Percentiles rank a stretch among this genome's conserved stretches.
These are phyloP conservation scores for Chelonus formosanus DNA, from an alignment of 2,888 invertebrate species.

Conservation along the genomic window DNA sequence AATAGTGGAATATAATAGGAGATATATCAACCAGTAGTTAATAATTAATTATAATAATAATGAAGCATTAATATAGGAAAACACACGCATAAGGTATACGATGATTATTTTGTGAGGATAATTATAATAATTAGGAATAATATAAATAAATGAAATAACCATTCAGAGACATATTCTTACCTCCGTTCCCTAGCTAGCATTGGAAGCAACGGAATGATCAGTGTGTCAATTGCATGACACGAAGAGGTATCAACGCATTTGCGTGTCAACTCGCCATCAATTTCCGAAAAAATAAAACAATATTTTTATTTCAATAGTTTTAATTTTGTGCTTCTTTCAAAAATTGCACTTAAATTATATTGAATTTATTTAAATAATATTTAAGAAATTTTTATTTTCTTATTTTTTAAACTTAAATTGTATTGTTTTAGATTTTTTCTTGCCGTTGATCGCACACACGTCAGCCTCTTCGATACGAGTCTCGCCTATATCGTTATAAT, in stretches of 20 bases:
- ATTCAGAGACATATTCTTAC: conserved; percentile 51
- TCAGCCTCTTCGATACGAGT: no score
- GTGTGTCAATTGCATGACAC: conserved; percentile 49
- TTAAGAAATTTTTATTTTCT: no score
- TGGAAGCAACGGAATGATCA: conserved; percentile 61
- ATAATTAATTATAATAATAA: conserved; percentile 2
- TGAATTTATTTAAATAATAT: no score
- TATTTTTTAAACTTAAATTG: no score
- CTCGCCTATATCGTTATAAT: no score
- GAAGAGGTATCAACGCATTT: conserved; percentile 24
- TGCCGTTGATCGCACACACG: no score
- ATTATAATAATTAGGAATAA: background rate
- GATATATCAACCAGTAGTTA: background rate
- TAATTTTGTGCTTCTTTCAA: background rate
- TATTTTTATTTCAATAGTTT: background rate
- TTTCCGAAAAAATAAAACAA: background rate
- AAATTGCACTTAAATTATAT: no score
- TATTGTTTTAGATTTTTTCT: no score
- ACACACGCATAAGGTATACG: conserved; percentile 33
- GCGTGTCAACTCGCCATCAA: conserved; percentile 6
- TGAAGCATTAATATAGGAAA: conserved; percentile 8
- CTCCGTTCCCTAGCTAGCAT: conserved; percentile 63
- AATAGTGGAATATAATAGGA: background rate
- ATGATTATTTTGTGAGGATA: background rate
- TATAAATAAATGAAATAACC: background rate